phyloP scores from a whole-genome alignment of 2,113 vertebrate species.

The Elanus axillaris region DNA sequence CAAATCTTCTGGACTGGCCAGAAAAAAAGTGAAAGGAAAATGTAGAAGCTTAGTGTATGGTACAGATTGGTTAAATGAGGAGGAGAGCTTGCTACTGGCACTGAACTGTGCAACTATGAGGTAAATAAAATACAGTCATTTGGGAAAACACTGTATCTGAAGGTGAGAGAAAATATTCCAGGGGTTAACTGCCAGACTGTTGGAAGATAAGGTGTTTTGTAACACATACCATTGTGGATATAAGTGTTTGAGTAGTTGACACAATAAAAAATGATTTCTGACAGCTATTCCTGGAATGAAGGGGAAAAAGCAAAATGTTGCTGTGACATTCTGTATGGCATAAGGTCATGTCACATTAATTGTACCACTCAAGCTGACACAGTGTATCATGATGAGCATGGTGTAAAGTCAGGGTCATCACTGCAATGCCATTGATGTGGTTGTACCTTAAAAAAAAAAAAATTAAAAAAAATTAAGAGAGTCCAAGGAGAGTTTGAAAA shows the following conservation, averaged over 20 bases:
- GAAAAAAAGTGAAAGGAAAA: neutral
- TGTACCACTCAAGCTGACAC: neutral
- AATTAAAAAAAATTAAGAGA: fast-evolving
- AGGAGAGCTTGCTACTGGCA: neutral
- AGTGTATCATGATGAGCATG: neutral
- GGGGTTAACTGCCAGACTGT: neutral
- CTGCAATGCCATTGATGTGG: neutral
- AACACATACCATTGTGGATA: neutral
- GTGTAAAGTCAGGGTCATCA: neutral
- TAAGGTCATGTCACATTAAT: neutral
- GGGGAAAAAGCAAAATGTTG: neutral
- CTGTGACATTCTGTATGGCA: neutral
- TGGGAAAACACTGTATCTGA: neutral
- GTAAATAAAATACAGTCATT: neutral
- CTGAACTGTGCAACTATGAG: neutral
- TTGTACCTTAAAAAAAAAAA: neutral
- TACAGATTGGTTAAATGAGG: neutral
- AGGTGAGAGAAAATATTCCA: neutral
- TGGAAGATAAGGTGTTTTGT: neutral
- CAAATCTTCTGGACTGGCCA: neutral
- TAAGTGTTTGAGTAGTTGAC: neutral
- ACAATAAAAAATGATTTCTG: slow-evolving; percentile 7
- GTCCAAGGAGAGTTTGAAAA: neutral
- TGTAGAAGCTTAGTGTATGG: neutral
- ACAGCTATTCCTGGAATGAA: neutral